Conservation (phyloP, 2,113 vertebrate genomes). For the Pseudorectes ferrugineus region DNA sequence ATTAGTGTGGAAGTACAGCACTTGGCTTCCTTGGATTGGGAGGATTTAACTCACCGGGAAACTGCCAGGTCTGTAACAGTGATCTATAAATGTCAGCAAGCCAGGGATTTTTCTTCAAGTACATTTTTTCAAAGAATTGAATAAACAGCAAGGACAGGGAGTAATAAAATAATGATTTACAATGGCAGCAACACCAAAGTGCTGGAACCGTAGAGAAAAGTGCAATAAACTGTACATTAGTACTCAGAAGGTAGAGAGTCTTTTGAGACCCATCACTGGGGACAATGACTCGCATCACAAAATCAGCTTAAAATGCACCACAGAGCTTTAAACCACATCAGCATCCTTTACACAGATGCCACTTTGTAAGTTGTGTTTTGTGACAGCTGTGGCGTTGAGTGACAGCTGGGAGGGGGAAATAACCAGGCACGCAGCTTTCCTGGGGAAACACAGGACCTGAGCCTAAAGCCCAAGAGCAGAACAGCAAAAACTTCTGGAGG, state of each 20-base stretch:
- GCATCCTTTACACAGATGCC: conserved; percentile 28
- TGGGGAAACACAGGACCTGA: neutral
- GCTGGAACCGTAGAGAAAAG: neutral
- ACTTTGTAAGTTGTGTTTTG: neutral
- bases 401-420: conserved; percentile 25
- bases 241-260: neutral
- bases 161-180: conserved; percentile 1
- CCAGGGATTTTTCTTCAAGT: neutral
- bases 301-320: conserved; percentile 8
- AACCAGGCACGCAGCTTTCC: neutral
- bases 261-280: neutral
- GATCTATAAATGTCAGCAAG: neutral
- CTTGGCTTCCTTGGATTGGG: neutral
- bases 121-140: neutral
- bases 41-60: neutral
- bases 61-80: neutral
- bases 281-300: conserved; percentile 27
- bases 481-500: neutral
- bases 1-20: neutral
- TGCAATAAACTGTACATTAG: conserved; percentile 19
- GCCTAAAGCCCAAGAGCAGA: neutral
- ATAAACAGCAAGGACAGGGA: neutral
- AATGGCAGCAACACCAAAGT: neutral
- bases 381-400: conserved; percentile 1
- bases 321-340: neutral